phyloP scores from a whole-genome alignment of 2,888 invertebrate species.

The Adineta ricciae region DNA sequence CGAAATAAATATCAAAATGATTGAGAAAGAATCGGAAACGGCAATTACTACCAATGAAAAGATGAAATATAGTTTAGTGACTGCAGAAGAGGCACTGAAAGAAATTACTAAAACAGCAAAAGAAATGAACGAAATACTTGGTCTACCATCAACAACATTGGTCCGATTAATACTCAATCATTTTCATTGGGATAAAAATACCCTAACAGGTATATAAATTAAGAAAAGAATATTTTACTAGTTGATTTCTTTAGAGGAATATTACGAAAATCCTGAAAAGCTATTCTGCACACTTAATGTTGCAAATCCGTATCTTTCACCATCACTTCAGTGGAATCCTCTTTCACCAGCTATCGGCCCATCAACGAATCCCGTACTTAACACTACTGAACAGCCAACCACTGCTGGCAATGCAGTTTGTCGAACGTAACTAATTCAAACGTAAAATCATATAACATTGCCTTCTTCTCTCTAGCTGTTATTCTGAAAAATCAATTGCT shows the following conservation, averaged over 20 bases:
- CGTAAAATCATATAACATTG: too few species aligned
- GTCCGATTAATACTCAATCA: background rate
- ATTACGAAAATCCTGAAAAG: background rate
- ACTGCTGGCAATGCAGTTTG: background rate
- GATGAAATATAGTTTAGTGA: background rate
- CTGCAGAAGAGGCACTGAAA: background rate
- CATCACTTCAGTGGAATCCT: background rate
- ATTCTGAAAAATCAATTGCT: background rate
- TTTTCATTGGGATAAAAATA: background rate
- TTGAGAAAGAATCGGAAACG: background rate
- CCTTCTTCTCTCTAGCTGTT: background rate
- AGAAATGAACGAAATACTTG: background rate
- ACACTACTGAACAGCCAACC: too few species aligned
- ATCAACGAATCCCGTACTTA: background rate
- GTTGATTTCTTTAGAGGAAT: background rate
- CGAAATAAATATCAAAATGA: too few species aligned
- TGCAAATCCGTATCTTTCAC: background rate
- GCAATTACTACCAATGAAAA: background rate
- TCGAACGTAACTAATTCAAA: background rate
- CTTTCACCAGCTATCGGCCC: background rate
- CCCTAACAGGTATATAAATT: background rate
- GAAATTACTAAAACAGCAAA: background rate
- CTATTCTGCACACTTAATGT: background rate
- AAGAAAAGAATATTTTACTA: too few species aligned
- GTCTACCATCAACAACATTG: background rate